A percentile compares a stretch with the other conserved stretches of the same genome.
These are phyloP conservation scores for Kryptopterus vitreolus DNA, from an alignment of 2,797 vertebrate genomes.

Conservation along the genomic window DNA sequence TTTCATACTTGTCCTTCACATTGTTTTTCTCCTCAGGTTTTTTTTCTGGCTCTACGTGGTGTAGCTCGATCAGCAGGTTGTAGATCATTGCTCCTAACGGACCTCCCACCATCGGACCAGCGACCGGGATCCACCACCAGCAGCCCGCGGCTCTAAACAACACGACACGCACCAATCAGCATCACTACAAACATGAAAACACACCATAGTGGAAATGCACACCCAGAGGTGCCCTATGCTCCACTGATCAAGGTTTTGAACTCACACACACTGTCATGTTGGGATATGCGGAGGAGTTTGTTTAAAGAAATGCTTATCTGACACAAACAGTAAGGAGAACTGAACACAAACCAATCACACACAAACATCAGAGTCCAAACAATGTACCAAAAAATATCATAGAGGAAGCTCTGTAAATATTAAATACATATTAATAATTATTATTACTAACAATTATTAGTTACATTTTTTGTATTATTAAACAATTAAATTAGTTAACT, in stretches of 20 bases:
- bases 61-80: constrained; percentile 84
- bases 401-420: too few species aligned
- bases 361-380: background rate
- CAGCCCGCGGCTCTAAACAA: constrained; percentile 79
- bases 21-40: constrained; percentile 67
- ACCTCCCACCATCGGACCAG: constrained; percentile 87
- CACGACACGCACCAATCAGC: background rate
- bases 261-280: background rate
- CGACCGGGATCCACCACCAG: constrained; percentile 97
- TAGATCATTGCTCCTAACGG: constrained; percentile 84
- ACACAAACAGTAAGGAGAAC: constrained; percentile 1
- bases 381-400: too few species aligned
- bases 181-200: background rate
- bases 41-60: constrained; percentile 76
- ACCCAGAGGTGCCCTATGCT: background rate
- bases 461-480: too few species aligned
- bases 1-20: constrained; percentile 83
- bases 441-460: too few species aligned
- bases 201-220: background rate
- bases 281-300: constrained; percentile 9
- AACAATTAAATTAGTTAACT: too few species aligned
- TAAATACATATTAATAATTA: too few species aligned
- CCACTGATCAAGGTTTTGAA: background rate
- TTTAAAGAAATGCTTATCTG: constrained; percentile 6
- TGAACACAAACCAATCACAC: background rate